Evolutionary conservation across 2,113 vertebrate genomes (phyloP).

Genomic region (Hemibagrus wyckioides): DNA sequence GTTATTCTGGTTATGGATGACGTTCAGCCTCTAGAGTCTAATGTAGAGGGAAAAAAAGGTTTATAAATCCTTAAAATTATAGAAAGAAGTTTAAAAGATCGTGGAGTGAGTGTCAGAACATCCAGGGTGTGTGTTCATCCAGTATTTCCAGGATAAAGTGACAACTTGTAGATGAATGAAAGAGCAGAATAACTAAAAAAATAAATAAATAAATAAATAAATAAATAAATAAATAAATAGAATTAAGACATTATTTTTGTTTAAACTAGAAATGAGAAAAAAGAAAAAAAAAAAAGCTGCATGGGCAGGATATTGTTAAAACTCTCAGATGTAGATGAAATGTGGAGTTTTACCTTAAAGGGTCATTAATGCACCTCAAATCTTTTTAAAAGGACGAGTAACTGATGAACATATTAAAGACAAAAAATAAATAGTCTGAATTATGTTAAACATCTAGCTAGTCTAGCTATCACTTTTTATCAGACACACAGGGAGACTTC

Average conservation of each 20-base stretch:
- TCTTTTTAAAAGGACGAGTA: background rate
- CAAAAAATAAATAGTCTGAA: background rate
- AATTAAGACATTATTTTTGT: background rate
- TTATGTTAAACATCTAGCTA: background rate
- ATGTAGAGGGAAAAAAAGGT: background rate
- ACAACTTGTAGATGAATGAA: background rate
- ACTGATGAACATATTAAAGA: background rate
- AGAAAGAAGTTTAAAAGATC: background rate
- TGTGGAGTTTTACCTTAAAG: too few relatives aligned
- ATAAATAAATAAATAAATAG: too few relatives aligned
- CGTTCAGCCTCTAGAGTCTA: background rate
- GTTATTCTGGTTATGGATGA: background rate
- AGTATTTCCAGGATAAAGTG: background rate
- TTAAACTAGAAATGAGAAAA: background rate
- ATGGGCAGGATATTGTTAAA: background rate
- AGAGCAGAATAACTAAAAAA: background rate
- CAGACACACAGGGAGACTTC: too few relatives aligned
- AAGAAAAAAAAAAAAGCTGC: background rate
- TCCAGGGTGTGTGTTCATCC: background rate
- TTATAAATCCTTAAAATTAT: background rate
- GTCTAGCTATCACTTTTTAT: too few relatives aligned
- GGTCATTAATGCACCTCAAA: background rate
- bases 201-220: background rate
- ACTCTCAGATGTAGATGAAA: too few relatives aligned
- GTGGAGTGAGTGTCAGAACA: background rate